Evolutionary conservation across 2,113 vertebrate genomes (phyloP).

Genomic region (Phodopus roborovskii): DNA sequence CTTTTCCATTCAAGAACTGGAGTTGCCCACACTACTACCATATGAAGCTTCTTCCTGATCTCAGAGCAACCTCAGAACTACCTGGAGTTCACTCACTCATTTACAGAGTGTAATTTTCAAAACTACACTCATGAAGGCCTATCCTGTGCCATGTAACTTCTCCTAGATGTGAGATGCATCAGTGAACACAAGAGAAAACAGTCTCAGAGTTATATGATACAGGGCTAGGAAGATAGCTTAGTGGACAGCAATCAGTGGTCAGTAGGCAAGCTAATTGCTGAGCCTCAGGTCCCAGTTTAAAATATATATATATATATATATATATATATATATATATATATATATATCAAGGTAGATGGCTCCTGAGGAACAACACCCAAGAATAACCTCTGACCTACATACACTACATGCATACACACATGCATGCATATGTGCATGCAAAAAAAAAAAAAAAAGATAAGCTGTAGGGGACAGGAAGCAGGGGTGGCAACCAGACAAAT

Average conservation of each 20-base stretch:
- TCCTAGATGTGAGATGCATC: background rate
- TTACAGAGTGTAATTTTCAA: background rate
- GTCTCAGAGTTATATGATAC: background rate
- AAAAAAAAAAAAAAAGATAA: too few species aligned
- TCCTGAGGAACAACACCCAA: background rate
- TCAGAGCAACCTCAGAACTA: background rate
- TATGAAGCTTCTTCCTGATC: background rate
- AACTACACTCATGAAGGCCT: background rate
- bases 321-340: too few species aligned
- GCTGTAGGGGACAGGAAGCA: background rate
- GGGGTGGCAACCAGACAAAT: rapidly evolving
- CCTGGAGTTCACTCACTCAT: background rate
- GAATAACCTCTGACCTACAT: background rate
- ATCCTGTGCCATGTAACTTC: background rate
- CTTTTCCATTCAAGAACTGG: background rate
- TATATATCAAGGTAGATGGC: too few species aligned
- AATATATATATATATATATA: too few species aligned
- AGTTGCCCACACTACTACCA: background rate
- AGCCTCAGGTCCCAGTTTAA: background rate
- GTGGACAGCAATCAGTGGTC: background rate
- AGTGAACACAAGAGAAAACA: background rate
- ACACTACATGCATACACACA: background rate
- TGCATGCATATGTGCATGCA: background rate
- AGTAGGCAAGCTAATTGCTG: background rate
- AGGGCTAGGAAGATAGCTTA: background rate